These are phyloP conservation scores for Conger conger DNA, from an alignment of 2,113 vertebrate genomes.

Conservation along the genomic window DNA sequence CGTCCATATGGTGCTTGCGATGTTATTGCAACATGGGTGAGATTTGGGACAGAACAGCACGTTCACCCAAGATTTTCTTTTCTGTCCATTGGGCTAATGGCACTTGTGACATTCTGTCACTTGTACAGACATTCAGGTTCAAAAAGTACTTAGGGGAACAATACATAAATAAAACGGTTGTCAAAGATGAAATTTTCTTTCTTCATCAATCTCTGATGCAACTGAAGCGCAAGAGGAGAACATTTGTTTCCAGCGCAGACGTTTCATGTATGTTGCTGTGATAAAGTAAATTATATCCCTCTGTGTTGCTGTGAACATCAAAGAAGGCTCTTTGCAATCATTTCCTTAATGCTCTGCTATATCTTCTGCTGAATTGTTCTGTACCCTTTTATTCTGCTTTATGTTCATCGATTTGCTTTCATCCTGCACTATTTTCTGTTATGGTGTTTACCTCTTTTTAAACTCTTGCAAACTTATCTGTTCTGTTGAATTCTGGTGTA, in stretches of 20 bases:
- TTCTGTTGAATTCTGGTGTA: background rate
- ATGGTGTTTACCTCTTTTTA: too few species aligned
- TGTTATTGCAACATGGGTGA: too few species aligned
- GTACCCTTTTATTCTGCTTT: too few species aligned
- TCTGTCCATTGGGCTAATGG: background rate
- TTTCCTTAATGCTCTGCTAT: too few species aligned
- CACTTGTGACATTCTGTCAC: background rate
- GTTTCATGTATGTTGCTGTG: background rate
- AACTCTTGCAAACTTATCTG: too few species aligned
- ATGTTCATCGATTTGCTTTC: too few species aligned
- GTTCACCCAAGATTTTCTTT: background rate
- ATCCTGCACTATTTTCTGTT: too few species aligned
- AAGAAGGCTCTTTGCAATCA: too few species aligned
- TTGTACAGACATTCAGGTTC: background rate
- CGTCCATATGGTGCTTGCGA: too few species aligned
- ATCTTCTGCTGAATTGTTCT: too few species aligned
- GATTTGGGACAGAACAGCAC: too few species aligned
- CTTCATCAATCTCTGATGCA: too few species aligned
- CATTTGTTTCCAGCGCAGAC: background rate
- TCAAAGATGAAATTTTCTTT: background rate
- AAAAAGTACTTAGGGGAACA: background rate
- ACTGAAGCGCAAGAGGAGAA: background rate
- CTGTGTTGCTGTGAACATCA: background rate
- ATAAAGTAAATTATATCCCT: background rate
- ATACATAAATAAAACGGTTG: background rate